These are phyloP conservation scores for Ostrea denselamellosa DNA, from an alignment of 1,140 invertebrate genomes.

Conservation along the genomic window DNA sequence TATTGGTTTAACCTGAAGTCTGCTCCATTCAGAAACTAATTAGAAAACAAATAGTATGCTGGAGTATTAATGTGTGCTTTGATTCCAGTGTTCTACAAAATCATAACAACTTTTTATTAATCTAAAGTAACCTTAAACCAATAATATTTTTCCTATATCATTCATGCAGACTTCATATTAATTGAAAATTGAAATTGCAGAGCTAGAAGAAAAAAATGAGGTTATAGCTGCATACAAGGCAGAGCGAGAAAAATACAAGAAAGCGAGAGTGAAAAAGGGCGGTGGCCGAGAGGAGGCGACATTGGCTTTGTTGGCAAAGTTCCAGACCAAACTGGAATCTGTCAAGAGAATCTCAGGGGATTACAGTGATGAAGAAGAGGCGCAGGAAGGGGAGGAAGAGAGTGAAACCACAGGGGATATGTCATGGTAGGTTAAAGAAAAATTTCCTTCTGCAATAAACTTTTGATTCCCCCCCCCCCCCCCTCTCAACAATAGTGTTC, in stretches of 20 bases:
- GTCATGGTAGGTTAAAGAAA: slow-evolving; percentile 70
- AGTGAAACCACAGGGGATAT: slow-evolving; percentile 72
- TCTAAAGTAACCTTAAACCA: too few species aligned
- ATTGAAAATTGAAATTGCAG: slow-evolving; percentile 13
- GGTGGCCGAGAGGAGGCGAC: slow-evolving; percentile 82
- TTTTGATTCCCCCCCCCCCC: too few species aligned
- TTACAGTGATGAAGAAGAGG: slow-evolving; percentile 76
- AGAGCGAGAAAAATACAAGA: slow-evolving; percentile 87
- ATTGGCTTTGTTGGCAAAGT: slow-evolving; percentile 88
- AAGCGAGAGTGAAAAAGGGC: slow-evolving; percentile 83
- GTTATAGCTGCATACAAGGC: slow-evolving; percentile 87
- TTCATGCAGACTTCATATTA: too few species aligned
- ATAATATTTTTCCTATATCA: too few species aligned
- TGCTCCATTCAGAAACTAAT: too few species aligned
- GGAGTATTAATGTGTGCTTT: too few species aligned
- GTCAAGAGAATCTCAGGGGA: slow-evolving; percentile 78
- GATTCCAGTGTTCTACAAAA: too few species aligned
- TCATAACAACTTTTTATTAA: too few species aligned
- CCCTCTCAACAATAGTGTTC: too few species aligned
- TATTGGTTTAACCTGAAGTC: too few species aligned
- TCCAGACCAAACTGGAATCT: slow-evolving; percentile 87
- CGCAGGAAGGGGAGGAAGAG: slow-evolving; percentile 71
- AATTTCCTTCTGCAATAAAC: neutral
- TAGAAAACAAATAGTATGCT: too few species aligned
- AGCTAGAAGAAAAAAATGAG: slow-evolving; percentile 79